A percentile compares a stretch with the other conserved stretches of the same genome.
These are phyloP conservation scores for Chloroceryle inda DNA, from an alignment of 2,797 vertebrate genomes.

Conservation along the genomic window DNA sequence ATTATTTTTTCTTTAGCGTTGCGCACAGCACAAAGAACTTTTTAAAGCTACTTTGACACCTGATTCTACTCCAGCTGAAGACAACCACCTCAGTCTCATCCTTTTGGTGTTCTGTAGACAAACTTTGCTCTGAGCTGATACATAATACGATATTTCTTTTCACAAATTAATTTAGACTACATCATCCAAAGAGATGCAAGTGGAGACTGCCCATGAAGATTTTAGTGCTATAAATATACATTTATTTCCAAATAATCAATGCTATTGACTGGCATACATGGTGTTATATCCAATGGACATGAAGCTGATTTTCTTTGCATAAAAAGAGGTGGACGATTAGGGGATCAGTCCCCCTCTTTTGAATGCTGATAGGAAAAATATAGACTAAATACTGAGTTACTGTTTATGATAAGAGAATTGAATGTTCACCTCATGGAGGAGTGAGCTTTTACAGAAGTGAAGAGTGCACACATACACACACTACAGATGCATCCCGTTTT, in stretches of 20 bases:
- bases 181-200: background rate
- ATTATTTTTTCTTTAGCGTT: conserved; percentile 33
- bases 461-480: background rate
- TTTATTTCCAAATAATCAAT: background rate
- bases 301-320: background rate
- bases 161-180: background rate
- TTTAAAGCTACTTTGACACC: conserved; percentile 11
- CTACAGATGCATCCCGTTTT: background rate
- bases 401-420: background rate
- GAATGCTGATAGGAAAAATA: background rate
- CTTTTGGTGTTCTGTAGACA: background rate
- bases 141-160: background rate
- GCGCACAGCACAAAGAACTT: background rate
- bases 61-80: background rate
- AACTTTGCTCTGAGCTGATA: background rate
- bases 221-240: background rate
- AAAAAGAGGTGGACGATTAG: background rate
- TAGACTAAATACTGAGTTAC: background rate
- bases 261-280: background rate
- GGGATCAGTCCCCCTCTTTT: background rate
- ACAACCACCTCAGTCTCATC: background rate
- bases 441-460: background rate
- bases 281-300: background rate
- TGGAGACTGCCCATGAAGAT: background rate
- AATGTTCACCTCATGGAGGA: background rate